Evolutionary conservation across 2,113 vertebrate genomes (phyloP).

Genomic region (Istiophorus platypterus): DNA sequence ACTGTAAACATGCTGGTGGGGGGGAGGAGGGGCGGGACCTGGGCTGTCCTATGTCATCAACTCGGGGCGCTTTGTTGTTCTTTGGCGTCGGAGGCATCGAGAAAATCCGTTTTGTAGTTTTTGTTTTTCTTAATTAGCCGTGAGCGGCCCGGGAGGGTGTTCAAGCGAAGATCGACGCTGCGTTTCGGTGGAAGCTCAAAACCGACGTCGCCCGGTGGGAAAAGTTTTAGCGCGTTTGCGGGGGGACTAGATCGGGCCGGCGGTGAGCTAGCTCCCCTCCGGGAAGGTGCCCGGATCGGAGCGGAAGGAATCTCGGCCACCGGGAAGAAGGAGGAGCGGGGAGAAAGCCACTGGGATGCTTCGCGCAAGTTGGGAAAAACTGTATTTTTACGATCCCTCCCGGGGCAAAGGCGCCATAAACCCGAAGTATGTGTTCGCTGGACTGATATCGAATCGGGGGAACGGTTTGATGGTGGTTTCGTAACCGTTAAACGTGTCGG

Average conservation of each 20-base stretch:
- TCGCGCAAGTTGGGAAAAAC: constrained; percentile 55
- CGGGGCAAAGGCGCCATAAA: background rate
- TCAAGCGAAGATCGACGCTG: background rate
- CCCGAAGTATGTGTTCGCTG: background rate
- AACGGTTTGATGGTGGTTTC: constrained; percentile 21
- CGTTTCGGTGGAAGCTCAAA: too few relatives aligned
- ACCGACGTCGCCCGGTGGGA: background rate
- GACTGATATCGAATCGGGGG: constrained; percentile 10
- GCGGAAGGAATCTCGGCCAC: constrained; percentile 70
- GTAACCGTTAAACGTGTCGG: constrained; percentile 28
- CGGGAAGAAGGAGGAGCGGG: constrained; percentile 64
- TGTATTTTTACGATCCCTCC: constrained; percentile 22
- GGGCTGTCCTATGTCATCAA: constrained; percentile 68
- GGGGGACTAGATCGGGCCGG: background rate
- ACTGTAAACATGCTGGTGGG: constrained; percentile 54
- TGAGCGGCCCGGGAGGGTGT: background rate
- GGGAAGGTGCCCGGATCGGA: constrained; percentile 59
- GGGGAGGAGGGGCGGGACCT: constrained; percentile 68
- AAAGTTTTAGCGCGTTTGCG: constrained; percentile 33
- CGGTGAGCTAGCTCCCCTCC: constrained; percentile 47
- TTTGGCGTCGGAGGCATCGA: constrained; percentile 57
- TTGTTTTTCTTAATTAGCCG: background rate
- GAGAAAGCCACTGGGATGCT: constrained; percentile 68
- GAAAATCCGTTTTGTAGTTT: too few relatives aligned
- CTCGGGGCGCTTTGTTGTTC: constrained; percentile 82